Evolutionary conservation across 2,888 invertebrate species (phyloP), one percentile per base, ranked within the genome.

Genomic region (Axea sp.): DNA sequence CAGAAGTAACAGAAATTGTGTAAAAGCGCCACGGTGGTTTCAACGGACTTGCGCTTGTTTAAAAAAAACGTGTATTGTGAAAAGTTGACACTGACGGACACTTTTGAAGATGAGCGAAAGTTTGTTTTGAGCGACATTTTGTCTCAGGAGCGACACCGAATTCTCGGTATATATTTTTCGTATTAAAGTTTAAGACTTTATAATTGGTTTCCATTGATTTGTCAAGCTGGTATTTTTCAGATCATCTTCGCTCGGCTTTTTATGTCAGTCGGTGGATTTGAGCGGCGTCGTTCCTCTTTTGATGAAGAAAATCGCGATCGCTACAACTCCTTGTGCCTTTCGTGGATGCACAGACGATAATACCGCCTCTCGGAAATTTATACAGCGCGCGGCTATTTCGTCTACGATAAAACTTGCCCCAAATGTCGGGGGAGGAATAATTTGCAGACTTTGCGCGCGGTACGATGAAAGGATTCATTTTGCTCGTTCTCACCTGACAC

Each of bases 391-490:
- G 35, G 53, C 60, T 69, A 69, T 60, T 69, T 69, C 62, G 60
- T 69, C 69, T 55, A 28, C 41, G 55, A 41, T 69, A 60, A 69
- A 69, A 69, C 45, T 69, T 55, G 69, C n/a, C 31, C 45, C 11
- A 30, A 60, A 69, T 45, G 60, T 51, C 28, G 30, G 35, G 47
- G 69, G 62, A 71, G 69, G 69, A 71, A 71, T 71, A 71, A 71
- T 71, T 60, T 71, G 28, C 60, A 14, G 53, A 47, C 41, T 49
- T 49, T 49, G 35, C 43, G 51, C 30, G 47, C 55, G 37, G 9
- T 7, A 26, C 6, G 41, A 62, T 60, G 69, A 62, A 62, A 69
- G 69, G 69, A 62, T 55, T 45, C 53, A 55, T 69, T 68, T 69
- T 55, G 62, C 55, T 55, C 53, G 35, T 31, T 55, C 39, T 55